Base-by-base conservation (phyloP, 2,888 invertebrate genomes). In the Tenthredo livida region DNA sequence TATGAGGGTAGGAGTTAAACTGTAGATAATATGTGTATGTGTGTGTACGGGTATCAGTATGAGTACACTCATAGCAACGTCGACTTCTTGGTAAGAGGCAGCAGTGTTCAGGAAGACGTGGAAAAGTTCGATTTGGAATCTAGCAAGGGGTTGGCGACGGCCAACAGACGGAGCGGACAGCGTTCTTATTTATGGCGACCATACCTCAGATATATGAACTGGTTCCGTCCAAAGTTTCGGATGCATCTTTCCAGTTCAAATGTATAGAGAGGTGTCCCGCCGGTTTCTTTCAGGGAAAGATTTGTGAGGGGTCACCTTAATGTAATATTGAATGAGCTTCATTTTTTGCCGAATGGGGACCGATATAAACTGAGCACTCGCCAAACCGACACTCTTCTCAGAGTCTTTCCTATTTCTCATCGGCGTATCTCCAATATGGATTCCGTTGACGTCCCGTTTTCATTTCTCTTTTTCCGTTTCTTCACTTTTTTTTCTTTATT, bases 171-270 rank as follows among this genome's bases (percentile, higher is more conserved):
- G 90, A 92, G 91, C 92, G 92, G 92, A 92, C 93, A 92, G 92
- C 89, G 90, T 91, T 91, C 91, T 93, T 93, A 93, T 93, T 93
- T 93, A 93, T 93, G 92, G 93, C 91, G 91, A 93, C 92, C 92
- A 92, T 93, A 92, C 93, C 92, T 93, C 91, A 93, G 92, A 93
- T 93, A 93, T 93, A 93, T 93, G 93, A 93, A 93, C 93, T 93
- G 92, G 93, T 93, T 92, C 92, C 92, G 92, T 93, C 93, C 92
- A 93, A 93, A 93, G 92, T 93, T 93, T 91, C 91, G 92, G 92
- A 93, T 90, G 91, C 92, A 90, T 92, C 93, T 92, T 92, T 91
- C 91, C 91, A 90, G 90, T 91, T 91, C 88, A 92, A 92, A 92
- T 92, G 91, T 92, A 92, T 92, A 90, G 91, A 90, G 90, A 88